phyloP scores from a whole-genome alignment of 2,113 vertebrate genomes.

The Mionectes macconnelli region DNA sequence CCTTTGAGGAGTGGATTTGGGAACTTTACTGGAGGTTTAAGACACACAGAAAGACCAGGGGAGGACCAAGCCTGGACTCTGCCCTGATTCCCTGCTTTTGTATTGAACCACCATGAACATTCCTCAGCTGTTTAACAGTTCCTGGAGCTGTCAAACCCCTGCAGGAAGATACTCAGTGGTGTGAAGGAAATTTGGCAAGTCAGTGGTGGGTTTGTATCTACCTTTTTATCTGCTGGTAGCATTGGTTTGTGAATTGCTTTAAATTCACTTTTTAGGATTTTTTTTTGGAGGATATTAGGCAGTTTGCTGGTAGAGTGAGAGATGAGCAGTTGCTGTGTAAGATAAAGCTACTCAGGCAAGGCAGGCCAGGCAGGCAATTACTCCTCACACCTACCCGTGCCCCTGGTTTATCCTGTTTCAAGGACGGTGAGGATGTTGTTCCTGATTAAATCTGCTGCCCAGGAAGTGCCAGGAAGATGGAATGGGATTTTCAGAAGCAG shows the following conservation, averaged over 20 bases:
- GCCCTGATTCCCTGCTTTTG: accelerated
- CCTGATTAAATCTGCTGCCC: neutral
- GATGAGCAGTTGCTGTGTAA: neutral
- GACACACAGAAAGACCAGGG: neutral
- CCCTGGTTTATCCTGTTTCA: neutral
- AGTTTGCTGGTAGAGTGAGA: neutral
- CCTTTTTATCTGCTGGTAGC: neutral
- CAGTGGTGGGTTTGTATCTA: neutral
- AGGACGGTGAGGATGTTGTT: neutral
- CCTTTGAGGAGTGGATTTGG: neutral
- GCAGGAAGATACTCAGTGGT: neutral
- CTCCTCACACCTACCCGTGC: neutral
- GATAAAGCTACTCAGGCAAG: neutral
- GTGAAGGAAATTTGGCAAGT: neutral
- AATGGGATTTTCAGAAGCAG: neutral
- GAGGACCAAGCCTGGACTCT: neutral
- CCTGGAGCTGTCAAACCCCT: neutral
- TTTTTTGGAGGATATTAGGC: neutral
- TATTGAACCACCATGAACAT: accelerated
- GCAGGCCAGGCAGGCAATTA: neutral
- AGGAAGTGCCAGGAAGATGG: neutral
- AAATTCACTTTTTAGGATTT: neutral
- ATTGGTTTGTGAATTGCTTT: neutral
- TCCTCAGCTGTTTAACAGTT: neutral
- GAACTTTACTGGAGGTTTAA: neutral